Base-by-base conservation (phyloP, 2,113 vertebrate species). In the Ammodytes dubius region DNA sequence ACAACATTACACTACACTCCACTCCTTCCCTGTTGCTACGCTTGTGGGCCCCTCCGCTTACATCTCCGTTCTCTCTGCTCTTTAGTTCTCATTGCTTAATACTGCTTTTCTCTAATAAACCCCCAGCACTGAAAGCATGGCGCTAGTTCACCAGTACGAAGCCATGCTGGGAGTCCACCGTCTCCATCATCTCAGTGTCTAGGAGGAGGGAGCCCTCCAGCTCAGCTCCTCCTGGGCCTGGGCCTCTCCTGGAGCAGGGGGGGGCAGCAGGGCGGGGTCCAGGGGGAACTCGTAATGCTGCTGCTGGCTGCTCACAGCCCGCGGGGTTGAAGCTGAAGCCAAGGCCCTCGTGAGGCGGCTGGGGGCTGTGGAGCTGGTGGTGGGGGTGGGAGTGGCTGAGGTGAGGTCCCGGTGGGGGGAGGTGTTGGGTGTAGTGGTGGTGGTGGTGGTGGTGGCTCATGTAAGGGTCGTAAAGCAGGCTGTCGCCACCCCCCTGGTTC, bases 101-200 rank as follows among this genome's bases (percentile, higher is more conserved):
- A 93, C 93, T 90, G 90, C 83, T 79, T 81, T 27, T 27, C 27
- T 85, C 63, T 71, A 14, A 69, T 1, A 45, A 5, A 6, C 68
- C 66, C n/a, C 40, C 71, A 61, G 67, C 67, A 27, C 27, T 27
- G 1, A 27, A 27, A 27, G 27, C 27, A 27, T n/a, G 47, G 27
- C 80, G 63, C 91, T 95, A 99, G 88, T 98, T 99, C 53, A 99
- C 98, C 92, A 99, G 92, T 82, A 99, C 98, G 0, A 97, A 99
- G 54, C 98, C 98, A 57, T 98, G 97, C 92, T 99, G 98, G 0
- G 97, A 96, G 92, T 99, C 98, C 81, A 99, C 97, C 0, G 97
- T 97, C 90, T 99, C 98, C 96, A 99, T 97, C 98, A 99, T 99
- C 90, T 99, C 98, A 49, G 96, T 96, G 69, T 99, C 98, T 59